These are phyloP conservation scores for Atethmia centrago DNA, from an alignment of 2,888 invertebrate species.

Conservation along the genomic window DNA sequence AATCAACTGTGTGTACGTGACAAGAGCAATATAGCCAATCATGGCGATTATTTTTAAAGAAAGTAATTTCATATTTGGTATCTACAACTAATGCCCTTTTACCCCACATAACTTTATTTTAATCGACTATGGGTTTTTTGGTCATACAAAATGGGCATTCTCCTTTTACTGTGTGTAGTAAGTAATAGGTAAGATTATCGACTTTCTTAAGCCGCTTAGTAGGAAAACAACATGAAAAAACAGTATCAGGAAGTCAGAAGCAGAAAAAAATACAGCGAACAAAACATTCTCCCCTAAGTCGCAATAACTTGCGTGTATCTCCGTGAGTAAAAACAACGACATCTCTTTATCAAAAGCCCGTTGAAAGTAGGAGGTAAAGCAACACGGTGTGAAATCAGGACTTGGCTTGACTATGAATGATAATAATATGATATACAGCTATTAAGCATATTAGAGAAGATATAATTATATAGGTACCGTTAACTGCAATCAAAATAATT, in stretches of 20 bases:
- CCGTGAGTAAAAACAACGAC: slow-evolving; percentile 48
- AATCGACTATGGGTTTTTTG: too few species aligned
- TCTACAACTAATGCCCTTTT: too few species aligned
- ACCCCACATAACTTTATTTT: too few species aligned
- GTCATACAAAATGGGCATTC: too few species aligned
- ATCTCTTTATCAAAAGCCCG: slow-evolving; percentile 44
- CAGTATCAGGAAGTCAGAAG: slow-evolving; percentile 16
- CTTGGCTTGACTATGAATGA: slow-evolving; percentile 13
- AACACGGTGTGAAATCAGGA: slow-evolving; percentile 26
- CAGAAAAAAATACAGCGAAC: slow-evolving; percentile 32
- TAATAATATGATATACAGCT: neutral
- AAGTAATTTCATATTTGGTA: too few species aligned
- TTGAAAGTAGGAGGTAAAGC: slow-evolving; percentile 21
- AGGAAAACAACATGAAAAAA: slow-evolving; percentile 48
- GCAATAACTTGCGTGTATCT: slow-evolving; percentile 46
- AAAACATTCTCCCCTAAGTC: slow-evolving; percentile 46
- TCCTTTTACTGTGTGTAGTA: too few species aligned
- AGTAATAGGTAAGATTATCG: neutral
- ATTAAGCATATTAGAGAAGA: too few species aligned
- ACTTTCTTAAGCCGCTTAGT: slow-evolving; percentile 27
- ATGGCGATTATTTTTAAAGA: too few species aligned
- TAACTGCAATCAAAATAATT: too few species aligned
- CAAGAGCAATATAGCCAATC: too few species aligned
- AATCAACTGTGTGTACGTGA: too few species aligned
- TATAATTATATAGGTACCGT: too few species aligned